Conservation (phyloP, 2,888 invertebrate species). For the Drosophila fulvimacula region DNA sequence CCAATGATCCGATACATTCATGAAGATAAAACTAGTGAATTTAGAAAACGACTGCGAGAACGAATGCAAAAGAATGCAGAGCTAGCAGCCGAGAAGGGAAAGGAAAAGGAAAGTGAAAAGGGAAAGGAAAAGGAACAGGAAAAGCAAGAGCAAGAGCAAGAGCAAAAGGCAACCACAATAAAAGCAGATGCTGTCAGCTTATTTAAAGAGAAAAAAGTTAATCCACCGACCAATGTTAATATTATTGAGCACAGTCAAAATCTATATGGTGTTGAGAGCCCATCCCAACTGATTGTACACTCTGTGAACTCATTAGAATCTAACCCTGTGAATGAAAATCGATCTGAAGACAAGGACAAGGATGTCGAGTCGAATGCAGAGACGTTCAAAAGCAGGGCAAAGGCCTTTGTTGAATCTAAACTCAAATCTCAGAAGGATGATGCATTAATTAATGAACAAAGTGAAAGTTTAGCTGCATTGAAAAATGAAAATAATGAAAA, state of each 20-base stretch:
- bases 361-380: too few relatives aligned
- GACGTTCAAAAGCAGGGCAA: conserved; percentile 4
- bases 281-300: background rate
- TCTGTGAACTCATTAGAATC: too few relatives aligned
- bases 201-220: background rate
- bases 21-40: conserved; percentile 3
- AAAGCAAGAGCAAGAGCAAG: too few relatives aligned
- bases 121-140: background rate
- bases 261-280: background rate
- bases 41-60: conserved; percentile 1
- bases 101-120: background rate
- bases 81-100: too few relatives aligned
- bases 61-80: conserved; percentile 5
- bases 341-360: background rate
- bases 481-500: too few relatives aligned
- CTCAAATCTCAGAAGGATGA: background rate
- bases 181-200: background rate
- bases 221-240: too few relatives aligned
- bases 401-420: conserved; percentile 3
- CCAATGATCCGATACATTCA: conserved; percentile 5
- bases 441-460: background rate
- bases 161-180: background rate
- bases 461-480: background rate
- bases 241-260: background rate
- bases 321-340: background rate